Base-by-base conservation (phyloP, 37 sponge, comb jelly and placozoan genomes). In the Mnemiopsis leidyi region DNA sequence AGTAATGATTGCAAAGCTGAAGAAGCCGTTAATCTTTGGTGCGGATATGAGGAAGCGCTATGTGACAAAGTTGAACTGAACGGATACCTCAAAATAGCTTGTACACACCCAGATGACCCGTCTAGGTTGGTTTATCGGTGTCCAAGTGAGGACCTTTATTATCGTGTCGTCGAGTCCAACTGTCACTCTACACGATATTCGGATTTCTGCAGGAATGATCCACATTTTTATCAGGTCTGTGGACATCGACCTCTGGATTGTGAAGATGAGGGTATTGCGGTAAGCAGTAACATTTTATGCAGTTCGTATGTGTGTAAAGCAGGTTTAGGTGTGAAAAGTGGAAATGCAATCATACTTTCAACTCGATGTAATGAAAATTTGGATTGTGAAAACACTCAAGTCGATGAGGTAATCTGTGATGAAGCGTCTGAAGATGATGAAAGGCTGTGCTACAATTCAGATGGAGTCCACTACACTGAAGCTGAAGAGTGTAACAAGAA, bases 21-120 rank as follows among this genome's bases (percentile, higher is more conserved):
- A 75, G 92, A 83, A 16, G 39, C 92, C 3, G 92, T 83, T 13
- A 48, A 48, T 13, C 61, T 48, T 48, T n/a, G 30, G 75, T 71
- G 75, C n/a, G 75, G 75, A 3, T 71, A 29, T 71, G n/a, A 71
- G 5, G 75, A 13, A 28, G 25, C 7, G 3, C 5, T 23, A 23
- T 71, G 75, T 25, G 75, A 71, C 2, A 25, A 71, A 23, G n/a
- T 71, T 25, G n/a, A 29, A 2, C 20, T 71, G 30, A 71, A 71
- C 20, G 75, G 75, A 13, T 71, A 71, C 75, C 75, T 71, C n/a
- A 28, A 29, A n/a, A 29, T 25, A n/a, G 3, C 5, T 7, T 71
- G 75, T 25, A 71, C 2, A 29, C 75, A 71, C 30, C 75, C 75
- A 71, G 30, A n/a, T 25, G 30, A 23, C 3, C 30, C 25, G 5